These are phyloP conservation scores for Anabacerthia variegaticeps DNA, from an alignment of 2,797 vertebrate species.

Conservation along the genomic window DNA sequence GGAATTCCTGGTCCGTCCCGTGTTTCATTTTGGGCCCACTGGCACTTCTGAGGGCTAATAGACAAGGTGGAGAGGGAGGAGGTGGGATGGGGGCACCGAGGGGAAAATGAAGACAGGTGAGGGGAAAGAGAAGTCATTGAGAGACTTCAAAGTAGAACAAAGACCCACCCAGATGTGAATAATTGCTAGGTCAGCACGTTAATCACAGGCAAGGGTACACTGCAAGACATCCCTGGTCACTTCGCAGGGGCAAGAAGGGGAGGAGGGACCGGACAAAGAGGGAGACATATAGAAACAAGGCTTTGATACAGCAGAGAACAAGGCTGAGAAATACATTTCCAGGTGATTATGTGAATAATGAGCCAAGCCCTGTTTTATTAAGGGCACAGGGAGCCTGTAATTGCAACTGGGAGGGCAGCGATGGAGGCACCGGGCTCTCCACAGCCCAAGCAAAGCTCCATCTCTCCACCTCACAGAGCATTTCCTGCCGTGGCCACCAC, in stretches of 20 bases:
- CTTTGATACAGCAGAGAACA: conserved; percentile 48
- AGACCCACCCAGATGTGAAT: conserved; percentile 72
- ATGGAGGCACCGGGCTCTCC: background rate
- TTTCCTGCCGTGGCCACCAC: background rate
- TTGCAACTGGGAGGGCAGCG: background rate
- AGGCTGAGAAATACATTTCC: conserved; percentile 44
- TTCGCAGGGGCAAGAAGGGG: background rate
- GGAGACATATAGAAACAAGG: background rate
- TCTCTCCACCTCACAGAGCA: background rate
- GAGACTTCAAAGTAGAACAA: conserved; percentile 73
- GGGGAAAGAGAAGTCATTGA: conserved; percentile 61
- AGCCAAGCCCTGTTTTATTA: conserved; percentile 41
- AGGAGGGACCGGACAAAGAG: background rate
- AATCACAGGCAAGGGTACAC: conserved; percentile 67
- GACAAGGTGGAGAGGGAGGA: conserved; percentile 27
- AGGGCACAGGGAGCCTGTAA: background rate
- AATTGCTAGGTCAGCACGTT: conserved; percentile 72
- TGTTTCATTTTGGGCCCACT: conserved; percentile 45
- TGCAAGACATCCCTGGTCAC: background rate
- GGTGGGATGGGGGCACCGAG: background rate
- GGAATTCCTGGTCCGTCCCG: conserved; percentile 40
- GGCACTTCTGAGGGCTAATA: conserved; percentile 48
- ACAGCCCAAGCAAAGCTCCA: background rate
- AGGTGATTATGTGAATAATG: conserved; percentile 52
- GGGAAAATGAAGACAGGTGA: conserved; percentile 51